Evolutionary conservation across 2,888 invertebrate genomes (phyloP).

Genomic region (Drosophila leonis): DNA sequence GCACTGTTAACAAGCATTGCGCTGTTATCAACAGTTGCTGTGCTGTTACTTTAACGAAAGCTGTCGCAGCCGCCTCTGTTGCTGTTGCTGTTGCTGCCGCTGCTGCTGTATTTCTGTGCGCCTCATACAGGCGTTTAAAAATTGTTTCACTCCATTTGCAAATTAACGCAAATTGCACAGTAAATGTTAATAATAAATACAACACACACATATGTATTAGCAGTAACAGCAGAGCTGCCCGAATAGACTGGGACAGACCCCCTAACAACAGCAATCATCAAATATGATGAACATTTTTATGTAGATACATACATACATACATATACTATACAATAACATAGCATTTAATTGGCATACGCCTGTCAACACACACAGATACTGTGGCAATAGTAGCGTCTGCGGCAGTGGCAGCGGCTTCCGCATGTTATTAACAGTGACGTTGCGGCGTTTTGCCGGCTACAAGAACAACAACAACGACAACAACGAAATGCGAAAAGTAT

Average conservation of each 20-base stretch:
- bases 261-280: conserved; percentile 24
- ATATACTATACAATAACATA: conserved; percentile 15
- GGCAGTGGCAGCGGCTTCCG: conserved; percentile 41
- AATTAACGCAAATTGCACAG: conserved; percentile 49
- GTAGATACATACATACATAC: neutral
- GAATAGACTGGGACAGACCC: neutral
- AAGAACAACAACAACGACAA: conserved; percentile 14
- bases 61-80: neutral
- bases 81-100: conserved; percentile 2
- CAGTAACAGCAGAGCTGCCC: neutral
- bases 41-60: conserved; percentile 16
- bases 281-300: conserved; percentile 23
- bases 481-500: conserved; percentile 15
- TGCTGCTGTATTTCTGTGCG: conserved; percentile 52
- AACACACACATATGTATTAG: neutral
- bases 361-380: conserved; percentile 30
- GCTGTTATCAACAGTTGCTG: conserved; percentile 29
- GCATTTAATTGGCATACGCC: conserved; percentile 50
- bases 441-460: conserved; percentile 38
- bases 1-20: conserved; percentile 34
- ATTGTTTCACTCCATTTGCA: conserved; percentile 63
- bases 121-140: conserved; percentile 64
- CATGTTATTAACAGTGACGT: conserved; percentile 69
- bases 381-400: neutral
- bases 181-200: conserved; percentile 35